Evolutionary conservation across 2,113 vertebrate species (phyloP).

Genomic region (Leuciscus idus): DNA sequence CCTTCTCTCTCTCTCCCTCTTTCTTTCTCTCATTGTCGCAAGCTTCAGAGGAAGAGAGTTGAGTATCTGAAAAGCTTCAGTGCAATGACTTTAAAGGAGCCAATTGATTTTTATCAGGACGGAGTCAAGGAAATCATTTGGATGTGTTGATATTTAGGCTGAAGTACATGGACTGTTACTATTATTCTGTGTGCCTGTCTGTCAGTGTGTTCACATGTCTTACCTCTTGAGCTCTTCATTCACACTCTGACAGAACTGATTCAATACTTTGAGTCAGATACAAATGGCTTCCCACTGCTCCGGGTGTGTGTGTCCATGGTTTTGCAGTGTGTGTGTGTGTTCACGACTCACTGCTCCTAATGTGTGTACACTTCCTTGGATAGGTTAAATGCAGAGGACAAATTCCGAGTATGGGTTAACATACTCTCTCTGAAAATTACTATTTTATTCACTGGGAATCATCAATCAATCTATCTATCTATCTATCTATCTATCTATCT

Average conservation of each 20-base stretch:
- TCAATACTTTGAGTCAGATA: neutral
- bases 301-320: no score
- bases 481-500: no score
- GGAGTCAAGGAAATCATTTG: neutral
- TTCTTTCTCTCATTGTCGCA: conserved; percentile 7
- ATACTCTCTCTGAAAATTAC: no score
- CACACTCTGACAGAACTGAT: conserved; percentile 5
- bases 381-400: neutral
- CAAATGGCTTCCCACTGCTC: no score
- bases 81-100: conserved; percentile 10
- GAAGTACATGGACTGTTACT: neutral
- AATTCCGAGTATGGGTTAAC: no score
- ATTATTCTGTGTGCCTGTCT: neutral
- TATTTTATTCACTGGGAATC: neutral
- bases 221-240: neutral
- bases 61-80: neutral
- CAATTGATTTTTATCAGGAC: neutral
- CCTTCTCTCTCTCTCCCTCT: conserved; percentile 8
- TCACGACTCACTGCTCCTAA: no score
- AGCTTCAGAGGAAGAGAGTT: neutral
- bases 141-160: conserved; percentile 13
- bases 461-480: no score
- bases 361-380: no score
- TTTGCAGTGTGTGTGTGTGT: no score
- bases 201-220: neutral